These are phyloP conservation scores for Pithys albifrons DNA, from an alignment of 2,113 vertebrate genomes.

Conservation along the genomic window DNA sequence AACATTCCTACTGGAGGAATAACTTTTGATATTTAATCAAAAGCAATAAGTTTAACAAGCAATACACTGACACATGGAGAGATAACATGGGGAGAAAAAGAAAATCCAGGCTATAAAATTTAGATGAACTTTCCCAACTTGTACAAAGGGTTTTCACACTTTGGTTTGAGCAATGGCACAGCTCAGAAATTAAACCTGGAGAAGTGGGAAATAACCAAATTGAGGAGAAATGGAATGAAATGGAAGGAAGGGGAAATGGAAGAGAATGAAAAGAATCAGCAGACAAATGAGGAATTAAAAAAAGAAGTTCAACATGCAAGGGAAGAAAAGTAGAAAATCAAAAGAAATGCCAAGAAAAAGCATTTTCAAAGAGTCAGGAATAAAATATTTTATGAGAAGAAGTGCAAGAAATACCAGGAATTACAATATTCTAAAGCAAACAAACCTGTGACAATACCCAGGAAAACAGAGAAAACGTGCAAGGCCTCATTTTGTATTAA, in stretches of 20 bases:
- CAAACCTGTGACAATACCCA: not conserved
- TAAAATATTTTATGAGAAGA: not conserved
- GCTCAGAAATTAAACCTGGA: not conserved
- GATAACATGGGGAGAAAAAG: not conserved
- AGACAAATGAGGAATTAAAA: not conserved
- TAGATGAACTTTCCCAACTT: not conserved
- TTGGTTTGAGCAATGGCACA: not conserved
- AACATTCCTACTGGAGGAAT: conserved; percentile 2
- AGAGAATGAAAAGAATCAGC: not conserved
- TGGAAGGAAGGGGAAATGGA: not conserved
- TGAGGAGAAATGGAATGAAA: not conserved
- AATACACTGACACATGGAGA: not conserved
- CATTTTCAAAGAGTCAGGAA: not conserved
- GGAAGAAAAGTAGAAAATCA: conserved; percentile 19
- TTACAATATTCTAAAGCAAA: not conserved
- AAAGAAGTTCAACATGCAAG: not conserved
- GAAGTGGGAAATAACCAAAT: not conserved
- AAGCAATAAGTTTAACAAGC: conserved; percentile 49
- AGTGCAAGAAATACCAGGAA: not conserved
- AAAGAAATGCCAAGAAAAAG: not conserved
- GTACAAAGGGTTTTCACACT: not conserved
- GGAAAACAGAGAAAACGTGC: not conserved
- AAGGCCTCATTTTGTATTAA: not conserved
- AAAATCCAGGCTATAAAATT: not conserved
- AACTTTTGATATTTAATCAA: conserved; percentile 36